Evolutionary conservation across 1,140 invertebrate genomes (phyloP).

Genomic region (Zaprionus vittiger): DNA sequence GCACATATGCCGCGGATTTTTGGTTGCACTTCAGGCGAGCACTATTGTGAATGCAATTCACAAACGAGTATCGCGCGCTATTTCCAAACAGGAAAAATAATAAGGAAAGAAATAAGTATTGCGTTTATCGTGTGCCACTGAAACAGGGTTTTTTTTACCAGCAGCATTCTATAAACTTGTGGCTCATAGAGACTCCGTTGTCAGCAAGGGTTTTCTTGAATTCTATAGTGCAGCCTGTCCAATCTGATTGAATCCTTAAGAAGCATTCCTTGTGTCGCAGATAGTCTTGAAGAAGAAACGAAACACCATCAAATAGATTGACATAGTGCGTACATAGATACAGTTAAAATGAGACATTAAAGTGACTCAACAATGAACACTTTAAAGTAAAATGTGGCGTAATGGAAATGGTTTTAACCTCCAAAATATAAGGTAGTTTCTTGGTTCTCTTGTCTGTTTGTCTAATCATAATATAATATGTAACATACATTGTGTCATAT

Average conservation of each 20-base stretch:
- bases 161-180: constrained; percentile 80
- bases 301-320: background rate
- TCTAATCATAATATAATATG: background rate
- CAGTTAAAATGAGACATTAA: background rate
- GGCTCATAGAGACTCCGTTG: constrained; percentile 54
- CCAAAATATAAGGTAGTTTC: no score
- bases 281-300: constrained; percentile 63
- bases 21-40: constrained; percentile 80
- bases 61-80: constrained; percentile 77
- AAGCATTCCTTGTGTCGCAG: constrained; percentile 80
- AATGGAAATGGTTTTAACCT: background rate
- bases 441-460: background rate
- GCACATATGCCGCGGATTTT: constrained; percentile 74
- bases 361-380: background rate
- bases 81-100: background rate
- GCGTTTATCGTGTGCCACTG: background rate
- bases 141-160: constrained; percentile 58
- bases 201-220: constrained; percentile 72
- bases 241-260: constrained; percentile 71
- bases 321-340: background rate
- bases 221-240: constrained; percentile 57
- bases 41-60: constrained; percentile 73
- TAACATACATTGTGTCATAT: background rate
- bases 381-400: background rate
- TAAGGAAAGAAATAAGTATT: background rate